Percentiles rank a stretch among this genome's conserved stretches.
Evolutionary conservation across 53 echinoderm and acorn worm species (phyloP).

Genomic region (Astropecten irregularis): DNA sequence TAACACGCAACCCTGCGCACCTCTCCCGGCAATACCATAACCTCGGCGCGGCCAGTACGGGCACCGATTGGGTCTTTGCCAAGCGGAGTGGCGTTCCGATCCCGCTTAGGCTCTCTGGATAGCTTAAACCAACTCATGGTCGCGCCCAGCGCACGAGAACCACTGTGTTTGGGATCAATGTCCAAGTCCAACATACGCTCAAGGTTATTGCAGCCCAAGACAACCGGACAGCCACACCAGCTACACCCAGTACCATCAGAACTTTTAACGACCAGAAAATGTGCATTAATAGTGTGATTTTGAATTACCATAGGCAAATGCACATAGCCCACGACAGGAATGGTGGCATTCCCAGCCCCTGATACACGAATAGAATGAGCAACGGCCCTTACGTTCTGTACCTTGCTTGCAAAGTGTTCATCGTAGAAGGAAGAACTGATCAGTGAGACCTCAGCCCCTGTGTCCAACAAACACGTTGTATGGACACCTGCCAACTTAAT

Average conservation of each 20-base stretch:
- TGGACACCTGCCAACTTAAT: neutral
- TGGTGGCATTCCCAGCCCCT: neutral
- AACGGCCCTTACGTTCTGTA: neutral
- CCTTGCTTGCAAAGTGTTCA: neutral
- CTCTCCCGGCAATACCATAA: neutral
- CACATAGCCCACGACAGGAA: neutral
- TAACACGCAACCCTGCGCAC: neutral
- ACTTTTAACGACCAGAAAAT: neutral
- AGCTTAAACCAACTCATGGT: neutral
- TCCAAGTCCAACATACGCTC: neutral
- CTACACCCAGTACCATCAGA: neutral
- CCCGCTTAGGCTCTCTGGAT: neutral
- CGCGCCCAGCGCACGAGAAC: neutral
- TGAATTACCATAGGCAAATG: neutral
- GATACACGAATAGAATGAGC: neutral
- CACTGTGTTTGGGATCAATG: neutral
- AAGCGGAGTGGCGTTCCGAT: neutral
- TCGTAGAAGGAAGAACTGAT: neutral
- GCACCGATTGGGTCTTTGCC: neutral
- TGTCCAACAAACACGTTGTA: neutral
- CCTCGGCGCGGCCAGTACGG: neutral
- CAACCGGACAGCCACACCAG: neutral
- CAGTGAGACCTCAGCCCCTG: slow-evolving; percentile 9
- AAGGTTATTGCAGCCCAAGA: neutral
- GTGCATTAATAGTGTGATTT: neutral